phyloP scores from a whole-genome alignment of 1,140 invertebrate genomes.

The Daktulosphaira vitifoliae region DNA sequence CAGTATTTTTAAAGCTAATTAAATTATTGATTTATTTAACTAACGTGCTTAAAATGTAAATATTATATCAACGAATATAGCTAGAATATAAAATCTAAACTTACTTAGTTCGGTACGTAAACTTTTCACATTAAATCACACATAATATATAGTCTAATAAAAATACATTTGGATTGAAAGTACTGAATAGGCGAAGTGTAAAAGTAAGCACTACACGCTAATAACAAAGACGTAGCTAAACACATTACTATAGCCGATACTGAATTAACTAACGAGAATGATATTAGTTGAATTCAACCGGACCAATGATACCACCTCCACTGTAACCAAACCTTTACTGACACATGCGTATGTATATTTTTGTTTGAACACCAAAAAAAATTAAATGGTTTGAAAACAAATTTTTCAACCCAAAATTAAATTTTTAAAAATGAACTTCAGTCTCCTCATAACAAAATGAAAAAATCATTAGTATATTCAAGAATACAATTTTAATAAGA shows the following conservation, averaged over 20 bases:
- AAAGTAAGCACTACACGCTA: constrained; percentile 1
- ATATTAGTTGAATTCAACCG: too few relatives aligned
- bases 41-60: too few relatives aligned
- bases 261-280: neutral
- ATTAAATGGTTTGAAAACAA: neutral
- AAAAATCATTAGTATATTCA: too few relatives aligned
- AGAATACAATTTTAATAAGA: too few relatives aligned
- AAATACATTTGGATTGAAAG: neutral
- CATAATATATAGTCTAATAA: neutral
- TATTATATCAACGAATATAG: too few relatives aligned
- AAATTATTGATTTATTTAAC: too few relatives aligned
- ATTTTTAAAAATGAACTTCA: too few relatives aligned
- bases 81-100: too few relatives aligned
- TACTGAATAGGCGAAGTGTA: neutral
- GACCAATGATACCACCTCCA: neutral
- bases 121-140: neutral
- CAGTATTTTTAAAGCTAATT: too few relatives aligned
- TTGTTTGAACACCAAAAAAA: neutral
- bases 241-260: neutral
- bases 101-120: too few relatives aligned
- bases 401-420: too few relatives aligned
- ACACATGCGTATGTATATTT: neutral
- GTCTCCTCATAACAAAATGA: too few relatives aligned
- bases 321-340: neutral
- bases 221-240: neutral